Base-by-base conservation (phyloP, 2,113 vertebrate species). In the Catharus bicknelli region DNA sequence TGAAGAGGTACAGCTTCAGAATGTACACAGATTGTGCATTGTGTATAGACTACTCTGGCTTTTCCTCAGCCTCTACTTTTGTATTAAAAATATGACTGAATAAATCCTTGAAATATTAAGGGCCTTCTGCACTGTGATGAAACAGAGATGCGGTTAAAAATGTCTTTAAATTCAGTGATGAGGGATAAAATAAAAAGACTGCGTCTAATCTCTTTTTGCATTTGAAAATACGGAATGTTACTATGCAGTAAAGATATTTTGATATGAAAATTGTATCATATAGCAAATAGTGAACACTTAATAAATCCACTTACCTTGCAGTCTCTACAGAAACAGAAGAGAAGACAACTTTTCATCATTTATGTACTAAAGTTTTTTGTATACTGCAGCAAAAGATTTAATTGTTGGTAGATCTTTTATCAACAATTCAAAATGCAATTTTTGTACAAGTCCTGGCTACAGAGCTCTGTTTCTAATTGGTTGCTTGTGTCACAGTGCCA, bases 111-210 rank as follows among this genome's bases (percentile, higher is more conserved):
- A 94, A 95, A 76, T 95, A 80, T 57, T 95, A 96, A 94, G 92
- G 92, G 95, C 95, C 96, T 95, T 95, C 96, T 95, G 94, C 96
- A 97, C 95, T 97, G 95, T 97, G 97, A 96, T 95, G 88, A 94
- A 95, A 92, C 88, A 94, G 95, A 97, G 88, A 94, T 94, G 86
- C 82, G 72, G 92, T 95, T 94, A 89, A 94, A 90, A 83, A 80
- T 63, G 74, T 94, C 91, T 94, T 95, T 92, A 91, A 96, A 90
- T 93, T 93, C 83, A 91, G 63, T 76, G 69, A 92, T 83, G 63
- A 83, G 85, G 57, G 88, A 73, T 81, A 63, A 96, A 93, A 86
- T 53, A 45, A 88, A 90, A 89, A 84, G 58, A 57, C 83, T 87
- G 88, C 84, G 68, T 94, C 92, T 90, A 21, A 83, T 91, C 79